These are phyloP conservation scores for Ceratosolen solmsi DNA, from an alignment of 1,140 invertebrate species.

Conservation along the genomic window DNA sequence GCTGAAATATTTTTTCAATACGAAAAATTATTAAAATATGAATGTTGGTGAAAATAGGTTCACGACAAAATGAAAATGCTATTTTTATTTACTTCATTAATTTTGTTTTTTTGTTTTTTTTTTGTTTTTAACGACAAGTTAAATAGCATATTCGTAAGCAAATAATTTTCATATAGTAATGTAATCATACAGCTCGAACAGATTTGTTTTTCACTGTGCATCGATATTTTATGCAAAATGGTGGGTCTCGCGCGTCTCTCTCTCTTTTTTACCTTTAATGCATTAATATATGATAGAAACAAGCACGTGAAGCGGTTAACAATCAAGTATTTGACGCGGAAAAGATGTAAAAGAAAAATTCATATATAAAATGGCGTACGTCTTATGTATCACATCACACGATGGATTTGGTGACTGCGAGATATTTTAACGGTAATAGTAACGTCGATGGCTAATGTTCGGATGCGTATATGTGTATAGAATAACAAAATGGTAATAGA, in stretches of 20 bases:
- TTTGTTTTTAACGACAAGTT: background rate
- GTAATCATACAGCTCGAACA: background rate
- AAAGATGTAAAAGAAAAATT: conserved; percentile 49
- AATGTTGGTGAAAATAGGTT: background rate
- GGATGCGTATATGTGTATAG: conserved; percentile 26
- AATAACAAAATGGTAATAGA: conserved; percentile 50
- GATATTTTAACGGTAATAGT: conserved; percentile 51
- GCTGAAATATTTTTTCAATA: background rate
- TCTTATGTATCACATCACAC: conserved; percentile 55
- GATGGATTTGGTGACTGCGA: conserved; percentile 70
- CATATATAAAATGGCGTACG: conserved; percentile 38
- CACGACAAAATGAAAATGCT: background rate
- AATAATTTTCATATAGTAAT: conserved; percentile 3
- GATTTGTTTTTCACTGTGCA: conserved; percentile 8
- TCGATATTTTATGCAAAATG: conserved; percentile 35
- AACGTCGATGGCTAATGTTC: conserved; percentile 40
- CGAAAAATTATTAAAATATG: background rate
- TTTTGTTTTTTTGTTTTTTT: too few relatives aligned
- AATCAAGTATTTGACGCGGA: conserved; percentile 55
- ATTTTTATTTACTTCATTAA: background rate
- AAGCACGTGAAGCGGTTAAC: conserved; percentile 45
- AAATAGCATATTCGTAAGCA: background rate
- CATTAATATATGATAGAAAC: conserved; percentile 39
- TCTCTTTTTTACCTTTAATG: conserved; percentile 11
- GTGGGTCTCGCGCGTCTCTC: conserved; percentile 29